Conservation (phyloP, 37 sponge, comb jelly and placozoan genomes). For the Lycopodina hypogea region DNA sequence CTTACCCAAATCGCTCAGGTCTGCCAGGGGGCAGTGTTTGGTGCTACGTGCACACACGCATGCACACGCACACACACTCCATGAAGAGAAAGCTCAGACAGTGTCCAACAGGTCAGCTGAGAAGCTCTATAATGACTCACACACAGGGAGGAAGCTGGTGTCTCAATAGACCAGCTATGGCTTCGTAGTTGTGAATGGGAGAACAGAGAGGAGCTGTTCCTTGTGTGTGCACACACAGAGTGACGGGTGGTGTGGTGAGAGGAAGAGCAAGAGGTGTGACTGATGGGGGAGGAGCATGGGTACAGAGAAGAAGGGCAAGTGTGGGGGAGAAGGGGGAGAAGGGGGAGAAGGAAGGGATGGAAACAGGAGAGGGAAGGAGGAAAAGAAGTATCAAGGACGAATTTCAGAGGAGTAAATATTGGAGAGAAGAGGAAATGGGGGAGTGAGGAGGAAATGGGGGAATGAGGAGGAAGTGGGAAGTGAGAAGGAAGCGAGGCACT, state of each 20-base stretch:
- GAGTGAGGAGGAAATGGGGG: neutral
- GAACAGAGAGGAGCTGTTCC: too few species aligned
- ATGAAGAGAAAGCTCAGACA: conserved; percentile 2
- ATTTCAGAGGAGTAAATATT: neutral
- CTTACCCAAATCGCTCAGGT: too few species aligned
- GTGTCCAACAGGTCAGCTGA: too few species aligned
- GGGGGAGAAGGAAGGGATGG: neutral
- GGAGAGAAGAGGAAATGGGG: neutral
- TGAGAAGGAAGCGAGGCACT: neutral
- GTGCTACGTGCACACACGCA: too few species aligned
- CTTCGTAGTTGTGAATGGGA: neutral
- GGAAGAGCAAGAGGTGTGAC: neutral
- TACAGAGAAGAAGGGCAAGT: neutral
- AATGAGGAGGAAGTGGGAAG: neutral
- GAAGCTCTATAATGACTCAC: too few species aligned
- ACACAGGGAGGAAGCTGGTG: too few species aligned
- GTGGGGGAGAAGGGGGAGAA: neutral
- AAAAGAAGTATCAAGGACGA: neutral
- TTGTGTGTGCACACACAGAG: neutral
- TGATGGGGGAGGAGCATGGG: neutral
- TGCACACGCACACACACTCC: neutral
- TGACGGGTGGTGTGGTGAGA: neutral
- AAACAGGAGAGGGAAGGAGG: neutral
- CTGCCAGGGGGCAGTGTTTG: too few species aligned
- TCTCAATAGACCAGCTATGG: too few species aligned